These are phyloP conservation scores for Pandion haliaetus DNA, from an alignment of 2,113 vertebrate species.

Conservation along the genomic window DNA sequence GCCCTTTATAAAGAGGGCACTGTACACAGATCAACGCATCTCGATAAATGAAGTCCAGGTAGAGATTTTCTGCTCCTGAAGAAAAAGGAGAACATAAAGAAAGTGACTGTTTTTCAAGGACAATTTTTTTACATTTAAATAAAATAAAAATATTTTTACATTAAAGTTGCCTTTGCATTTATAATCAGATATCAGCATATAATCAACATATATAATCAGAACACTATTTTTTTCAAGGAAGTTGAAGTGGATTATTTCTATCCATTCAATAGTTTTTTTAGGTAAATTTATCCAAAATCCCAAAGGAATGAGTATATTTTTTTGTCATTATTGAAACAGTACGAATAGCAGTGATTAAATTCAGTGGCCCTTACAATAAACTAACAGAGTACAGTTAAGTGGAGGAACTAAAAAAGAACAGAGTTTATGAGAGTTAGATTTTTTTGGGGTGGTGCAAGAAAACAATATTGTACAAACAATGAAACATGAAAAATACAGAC, in stretches of 20 bases:
- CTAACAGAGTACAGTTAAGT: background rate
- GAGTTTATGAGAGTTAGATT: background rate
- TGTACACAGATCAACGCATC: background rate
- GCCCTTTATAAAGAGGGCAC: background rate
- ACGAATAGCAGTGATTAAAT: background rate
- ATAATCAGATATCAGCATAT: too few species aligned
- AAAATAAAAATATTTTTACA: background rate
- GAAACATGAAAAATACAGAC: background rate
- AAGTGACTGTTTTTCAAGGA: background rate
- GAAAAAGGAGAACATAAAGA: background rate
- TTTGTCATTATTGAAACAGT: background rate
- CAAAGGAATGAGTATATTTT: rapidly evolving
- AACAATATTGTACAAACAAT: background rate
- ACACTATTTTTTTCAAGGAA: background rate
- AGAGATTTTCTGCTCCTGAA: background rate
- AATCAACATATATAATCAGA: background rate
- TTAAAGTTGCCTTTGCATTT: background rate
- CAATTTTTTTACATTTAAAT: background rate
- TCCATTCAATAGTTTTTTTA: background rate
- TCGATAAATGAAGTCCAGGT: background rate
- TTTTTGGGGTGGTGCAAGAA: background rate
- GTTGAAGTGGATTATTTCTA: background rate
- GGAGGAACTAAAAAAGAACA: background rate
- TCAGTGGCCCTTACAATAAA: background rate
- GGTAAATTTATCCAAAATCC: background rate